phyloP scores from a whole-genome alignment of 2,888 invertebrate species.

The Blera fallax region DNA sequence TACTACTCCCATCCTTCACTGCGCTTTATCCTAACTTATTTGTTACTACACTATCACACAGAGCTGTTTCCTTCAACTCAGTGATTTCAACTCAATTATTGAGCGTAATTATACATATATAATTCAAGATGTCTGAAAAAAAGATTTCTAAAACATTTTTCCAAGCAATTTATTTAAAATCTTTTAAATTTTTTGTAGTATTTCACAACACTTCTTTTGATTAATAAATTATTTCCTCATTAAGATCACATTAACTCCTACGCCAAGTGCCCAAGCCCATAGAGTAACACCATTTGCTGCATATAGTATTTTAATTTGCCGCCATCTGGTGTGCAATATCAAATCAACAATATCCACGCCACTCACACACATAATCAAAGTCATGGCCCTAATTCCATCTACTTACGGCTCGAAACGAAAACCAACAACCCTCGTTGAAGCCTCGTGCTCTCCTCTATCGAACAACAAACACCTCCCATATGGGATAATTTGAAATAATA shows the following conservation, averaged over 20 bases:
- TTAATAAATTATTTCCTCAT: constrained; percentile 66
- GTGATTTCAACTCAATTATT: too few species aligned
- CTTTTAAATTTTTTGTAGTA: too few species aligned
- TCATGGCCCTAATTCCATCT: constrained; percentile 45
- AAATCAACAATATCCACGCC: constrained; percentile 18
- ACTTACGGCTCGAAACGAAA: constrained; percentile 2
- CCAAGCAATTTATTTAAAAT: too few species aligned
- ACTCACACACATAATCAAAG: constrained; percentile 54
- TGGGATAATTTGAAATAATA: constrained; percentile 69
- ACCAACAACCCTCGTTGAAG: not conserved
- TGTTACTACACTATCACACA: too few species aligned
- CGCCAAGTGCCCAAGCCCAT: not conserved
- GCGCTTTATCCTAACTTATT: too few species aligned
- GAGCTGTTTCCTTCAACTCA: too few species aligned
- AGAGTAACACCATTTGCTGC: constrained; percentile 20
- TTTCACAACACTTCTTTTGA: not conserved
- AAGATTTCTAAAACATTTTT: too few species aligned
- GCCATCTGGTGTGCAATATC: constrained; percentile 39
- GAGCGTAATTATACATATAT: too few species aligned
- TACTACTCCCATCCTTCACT: too few species aligned
- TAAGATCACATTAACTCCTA: constrained; percentile 60
- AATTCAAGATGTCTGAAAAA: too few species aligned
- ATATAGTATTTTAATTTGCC: constrained; percentile 60
- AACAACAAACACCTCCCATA: constrained; percentile 27
- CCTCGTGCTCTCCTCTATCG: not conserved